phyloP scores from a whole-genome alignment of 1,140 invertebrate species.

The Helicoverpa armigera region DNA sequence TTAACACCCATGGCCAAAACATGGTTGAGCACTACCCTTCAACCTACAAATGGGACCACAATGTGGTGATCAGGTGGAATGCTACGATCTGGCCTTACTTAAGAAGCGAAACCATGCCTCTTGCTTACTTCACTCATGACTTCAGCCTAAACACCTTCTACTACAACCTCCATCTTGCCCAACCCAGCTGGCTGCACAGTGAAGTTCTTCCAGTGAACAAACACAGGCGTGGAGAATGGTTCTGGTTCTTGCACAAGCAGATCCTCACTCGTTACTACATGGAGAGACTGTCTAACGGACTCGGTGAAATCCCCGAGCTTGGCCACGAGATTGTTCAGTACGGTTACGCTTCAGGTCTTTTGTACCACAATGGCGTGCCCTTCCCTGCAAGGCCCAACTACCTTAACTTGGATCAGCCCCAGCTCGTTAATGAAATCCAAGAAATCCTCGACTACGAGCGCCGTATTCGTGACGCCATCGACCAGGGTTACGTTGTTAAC shows the following conservation, averaged over 20 bases:
- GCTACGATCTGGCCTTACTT: constrained; percentile 87
- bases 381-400: constrained; percentile 88
- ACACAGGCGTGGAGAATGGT: constrained; percentile 89
- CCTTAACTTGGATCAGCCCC: constrained; percentile 70
- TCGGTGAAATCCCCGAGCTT: constrained; percentile 88
- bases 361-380: constrained; percentile 89
- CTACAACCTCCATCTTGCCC: constrained; percentile 89
- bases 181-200: constrained; percentile 88
- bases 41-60: constrained; percentile 73
- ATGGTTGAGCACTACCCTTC: constrained; percentile 69
- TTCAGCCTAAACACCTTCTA: constrained; percentile 90
- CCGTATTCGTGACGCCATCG: constrained; percentile 89
- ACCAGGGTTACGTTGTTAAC: constrained; percentile 86
- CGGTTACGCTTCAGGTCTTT: constrained; percentile 89
- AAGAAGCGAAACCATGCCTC: constrained; percentile 82
- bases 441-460: constrained; percentile 87
- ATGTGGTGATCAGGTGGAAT: constrained; percentile 85
- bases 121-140: constrained; percentile 92
- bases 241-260: constrained; percentile 88
- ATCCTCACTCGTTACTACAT: constrained; percentile 89
- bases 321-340: constrained; percentile 87
- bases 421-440: constrained; percentile 73
- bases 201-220: constrained; percentile 83
- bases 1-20: constrained; percentile 79
- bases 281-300: constrained; percentile 89